Base-by-base conservation (phyloP, 2,888 invertebrate species). In the Drosophila paucipuncta region DNA sequence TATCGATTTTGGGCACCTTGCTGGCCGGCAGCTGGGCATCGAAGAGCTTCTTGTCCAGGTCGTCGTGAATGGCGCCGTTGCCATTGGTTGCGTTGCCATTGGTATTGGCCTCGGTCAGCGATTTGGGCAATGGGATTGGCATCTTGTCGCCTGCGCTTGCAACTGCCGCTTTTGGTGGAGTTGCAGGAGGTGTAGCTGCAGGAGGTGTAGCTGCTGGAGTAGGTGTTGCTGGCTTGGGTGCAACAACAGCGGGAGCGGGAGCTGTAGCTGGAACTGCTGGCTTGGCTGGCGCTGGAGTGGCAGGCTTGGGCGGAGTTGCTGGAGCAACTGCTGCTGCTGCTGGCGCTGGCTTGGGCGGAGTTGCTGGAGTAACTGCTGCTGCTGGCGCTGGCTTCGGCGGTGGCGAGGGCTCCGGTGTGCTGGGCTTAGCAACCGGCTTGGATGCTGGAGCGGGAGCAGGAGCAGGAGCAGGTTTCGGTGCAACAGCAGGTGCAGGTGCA, bases 21-120 rank as follows among this genome's bases (percentile, higher is more conserved):
- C 82, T 76, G 3, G 81, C 68, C 4, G 85, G 78, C 60, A 79
- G 85, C 2, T 82, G 78, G 9, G 77, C 78, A 39, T 84, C 91
- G 62, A 89, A 88, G 1, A 92, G 72, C 64, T 92, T 91, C 37
- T 82, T 79, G 66, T 92, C 92, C 37, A 89, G 47, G 28, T 70
- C 75, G 50, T 87, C 86, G 10, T 55, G 18, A 3, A 54, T 1
- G 39, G 41, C 78, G 11, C 65, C 72, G 67, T 82, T 89, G 54
- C 80, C 83, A 68, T 83, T 88, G 52, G 79, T 61, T 18, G 55
- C 82, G 59, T 72, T 55, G 70, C 59, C 63, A 66, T 78, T 58
- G 68, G 57, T 35, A 57, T 85, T 73, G 43, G 78, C 43, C 49
- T 78, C 69, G 37, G 57, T 76, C 53, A 82, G 57, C 10, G 75